phyloP scores from a whole-genome alignment of 1,140 invertebrate species.

The Probaryconus sp. region DNA sequence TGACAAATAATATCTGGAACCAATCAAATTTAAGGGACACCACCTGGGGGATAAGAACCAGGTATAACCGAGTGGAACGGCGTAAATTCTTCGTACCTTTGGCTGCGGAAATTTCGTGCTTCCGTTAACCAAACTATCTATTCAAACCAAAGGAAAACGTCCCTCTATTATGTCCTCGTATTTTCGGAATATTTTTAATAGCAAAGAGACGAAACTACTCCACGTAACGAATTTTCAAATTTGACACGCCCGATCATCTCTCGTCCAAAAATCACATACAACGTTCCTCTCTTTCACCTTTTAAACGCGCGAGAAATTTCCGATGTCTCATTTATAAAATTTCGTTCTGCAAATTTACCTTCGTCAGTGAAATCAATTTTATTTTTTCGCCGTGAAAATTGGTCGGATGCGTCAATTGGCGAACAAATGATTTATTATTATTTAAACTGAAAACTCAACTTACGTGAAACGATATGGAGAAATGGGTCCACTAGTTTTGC shows the following conservation, averaged over 20 bases:
- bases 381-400: too few relatives aligned
- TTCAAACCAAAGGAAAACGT: conserved; percentile 58
- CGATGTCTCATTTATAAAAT: conserved; percentile 54
- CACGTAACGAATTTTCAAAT: conserved; percentile 62
- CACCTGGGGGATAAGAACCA: conserved; percentile 13
- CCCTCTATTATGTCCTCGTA: conserved; percentile 22
- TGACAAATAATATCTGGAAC: conserved; percentile 76
- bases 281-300: conserved; percentile 11
- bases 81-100: conserved; percentile 68
- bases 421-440: too few relatives aligned
- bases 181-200: too few relatives aligned
- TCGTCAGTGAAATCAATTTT: too few relatives aligned
- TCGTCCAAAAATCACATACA: conserved; percentile 17
- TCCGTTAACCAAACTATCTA: conserved; percentile 55
- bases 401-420: too few relatives aligned
- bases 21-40: conserved; percentile 66
- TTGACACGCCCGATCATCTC: conserved; percentile 65
- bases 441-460: too few relatives aligned
- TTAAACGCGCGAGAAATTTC: conserved; percentile 23
- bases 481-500: too few relatives aligned
- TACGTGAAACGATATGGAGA: neutral
- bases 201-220: conserved; percentile 17
- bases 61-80: conserved; percentile 65
- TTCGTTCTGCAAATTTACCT: conserved; percentile 3
- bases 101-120: conserved; percentile 50